Percentiles rank a stretch among this genome's conserved stretches.
phyloP scores from a whole-genome alignment of 30 jellyfish, hydroid and myxozoan genomes.

The Mastigias papua region DNA sequence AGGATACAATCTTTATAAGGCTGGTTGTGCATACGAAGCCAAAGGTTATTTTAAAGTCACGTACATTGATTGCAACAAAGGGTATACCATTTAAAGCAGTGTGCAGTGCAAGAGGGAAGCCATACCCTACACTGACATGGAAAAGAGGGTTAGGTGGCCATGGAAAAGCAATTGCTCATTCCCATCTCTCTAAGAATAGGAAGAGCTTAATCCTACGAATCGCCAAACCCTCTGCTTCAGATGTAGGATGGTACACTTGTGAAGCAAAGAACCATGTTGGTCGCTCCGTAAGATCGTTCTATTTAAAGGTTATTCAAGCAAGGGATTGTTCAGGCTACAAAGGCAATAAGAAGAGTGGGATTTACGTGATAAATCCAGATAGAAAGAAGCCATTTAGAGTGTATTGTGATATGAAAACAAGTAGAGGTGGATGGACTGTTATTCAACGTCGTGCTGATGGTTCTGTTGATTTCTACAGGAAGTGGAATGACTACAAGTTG shows the following conservation, averaged over 20 bases:
- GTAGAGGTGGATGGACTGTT: constrained; percentile 66
- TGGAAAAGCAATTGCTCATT: background rate
- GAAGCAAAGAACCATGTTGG: constrained; percentile 14
- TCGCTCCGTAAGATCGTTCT: background rate
- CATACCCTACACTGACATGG: constrained; percentile 34
- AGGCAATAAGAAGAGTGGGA: constrained; percentile 12
- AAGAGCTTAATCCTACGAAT: background rate
- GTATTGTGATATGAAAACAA: constrained; percentile 38
- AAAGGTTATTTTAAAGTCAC: background rate
- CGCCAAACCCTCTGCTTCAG: background rate
- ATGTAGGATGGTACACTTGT: constrained; percentile 12
- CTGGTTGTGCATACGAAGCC: constrained; percentile 55
- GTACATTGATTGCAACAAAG: background rate
- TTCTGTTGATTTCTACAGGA: constrained; percentile 31
- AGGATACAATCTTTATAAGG: background rate
- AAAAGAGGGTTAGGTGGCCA: background rate
- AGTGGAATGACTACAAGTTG: constrained; percentile 23
- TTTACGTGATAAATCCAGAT: constrained; percentile 33
- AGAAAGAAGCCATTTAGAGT: constrained; percentile 9
- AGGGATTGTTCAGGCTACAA: constrained; percentile 16
- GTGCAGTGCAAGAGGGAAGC: constrained; percentile 38
- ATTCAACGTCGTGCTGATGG: constrained; percentile 60
- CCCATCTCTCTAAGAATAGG: background rate
- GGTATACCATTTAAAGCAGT: background rate
- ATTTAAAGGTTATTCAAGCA: background rate